These are phyloP conservation scores for Laodelphax striatellus DNA, from an alignment of 1,140 invertebrate genomes.

Conservation along the genomic window DNA sequence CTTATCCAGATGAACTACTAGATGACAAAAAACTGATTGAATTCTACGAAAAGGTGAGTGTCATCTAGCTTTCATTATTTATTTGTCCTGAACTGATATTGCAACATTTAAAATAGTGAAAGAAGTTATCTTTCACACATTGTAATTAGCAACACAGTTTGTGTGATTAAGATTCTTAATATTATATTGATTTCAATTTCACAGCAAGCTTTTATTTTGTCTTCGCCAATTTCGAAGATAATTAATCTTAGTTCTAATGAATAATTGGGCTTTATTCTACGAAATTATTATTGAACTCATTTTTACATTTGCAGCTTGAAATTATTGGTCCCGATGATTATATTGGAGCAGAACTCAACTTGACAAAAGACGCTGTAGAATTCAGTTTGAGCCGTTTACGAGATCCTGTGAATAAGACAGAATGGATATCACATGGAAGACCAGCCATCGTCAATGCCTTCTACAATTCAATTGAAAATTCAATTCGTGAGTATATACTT, in stretches of 20 bases:
- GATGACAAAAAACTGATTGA: constrained; percentile 57
- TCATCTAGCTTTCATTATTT: neutral
- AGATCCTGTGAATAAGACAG: constrained; percentile 48
- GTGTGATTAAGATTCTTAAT: too few relatives aligned
- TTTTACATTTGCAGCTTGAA: constrained; percentile 34
- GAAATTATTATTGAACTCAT: too few relatives aligned
- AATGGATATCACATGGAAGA: constrained; percentile 47
- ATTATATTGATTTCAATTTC: too few relatives aligned
- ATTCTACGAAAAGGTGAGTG: constrained; percentile 53
- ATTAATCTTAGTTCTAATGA: too few relatives aligned
- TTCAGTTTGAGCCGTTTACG: constrained; percentile 43
- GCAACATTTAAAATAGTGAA: too few relatives aligned
- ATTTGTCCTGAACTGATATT: too few relatives aligned
- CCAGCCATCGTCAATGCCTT: constrained; percentile 51
- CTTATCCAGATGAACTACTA: constrained; percentile 66
- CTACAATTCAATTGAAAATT: constrained; percentile 49
- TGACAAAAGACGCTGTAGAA: constrained; percentile 42
- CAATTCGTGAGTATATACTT: constrained; percentile 41
- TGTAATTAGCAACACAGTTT: too few relatives aligned
- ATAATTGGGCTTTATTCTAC: too few relatives aligned
- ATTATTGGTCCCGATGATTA: constrained; percentile 37
- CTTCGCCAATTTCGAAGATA: too few relatives aligned
- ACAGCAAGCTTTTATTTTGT: too few relatives aligned
- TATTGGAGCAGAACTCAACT: constrained; percentile 42
- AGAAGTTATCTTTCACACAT: too few relatives aligned